phyloP scores from a whole-genome alignment of 2,888 invertebrate genomes.

The Augochlorella aurata region DNA sequence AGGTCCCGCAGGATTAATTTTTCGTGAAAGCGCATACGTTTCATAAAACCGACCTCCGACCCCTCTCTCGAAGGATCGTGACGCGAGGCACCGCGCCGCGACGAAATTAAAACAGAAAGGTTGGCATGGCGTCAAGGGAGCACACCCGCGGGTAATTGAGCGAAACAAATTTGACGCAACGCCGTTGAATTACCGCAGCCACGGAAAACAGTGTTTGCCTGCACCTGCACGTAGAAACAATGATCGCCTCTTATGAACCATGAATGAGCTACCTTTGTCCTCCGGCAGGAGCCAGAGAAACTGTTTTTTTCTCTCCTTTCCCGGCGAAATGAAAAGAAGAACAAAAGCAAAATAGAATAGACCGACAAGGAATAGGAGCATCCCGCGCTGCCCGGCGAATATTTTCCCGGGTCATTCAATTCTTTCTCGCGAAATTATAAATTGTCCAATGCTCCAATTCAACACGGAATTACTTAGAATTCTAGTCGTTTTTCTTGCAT shows the following conservation, averaged over 20 bases:
- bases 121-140: conserved; percentile 58
- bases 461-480: neutral
- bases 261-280: conserved; percentile 41
- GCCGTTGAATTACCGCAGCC: conserved; percentile 37
- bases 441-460: neutral
- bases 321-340: neutral
- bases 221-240: conserved; percentile 46
- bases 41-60: neutral
- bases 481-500: neutral
- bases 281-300: neutral
- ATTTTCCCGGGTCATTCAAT: neutral
- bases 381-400: neutral
- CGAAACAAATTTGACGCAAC: conserved; percentile 62
- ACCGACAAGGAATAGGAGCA: conserved; percentile 6
- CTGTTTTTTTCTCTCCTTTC: neutral
- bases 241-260: conserved; percentile 52
- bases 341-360: neutral
- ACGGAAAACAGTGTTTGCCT: conserved; percentile 29
- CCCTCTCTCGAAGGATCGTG: conserved; percentile 33
- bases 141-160: conserved; percentile 61
- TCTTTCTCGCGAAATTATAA: neutral
- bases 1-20: conserved; percentile 14
- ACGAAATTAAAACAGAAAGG: conserved; percentile 61
- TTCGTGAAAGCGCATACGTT: neutral
- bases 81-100: conserved; percentile 34